Evolutionary conservation across 2,113 vertebrate genomes (phyloP).

Genomic region (Eublepharis macularius): DNA sequence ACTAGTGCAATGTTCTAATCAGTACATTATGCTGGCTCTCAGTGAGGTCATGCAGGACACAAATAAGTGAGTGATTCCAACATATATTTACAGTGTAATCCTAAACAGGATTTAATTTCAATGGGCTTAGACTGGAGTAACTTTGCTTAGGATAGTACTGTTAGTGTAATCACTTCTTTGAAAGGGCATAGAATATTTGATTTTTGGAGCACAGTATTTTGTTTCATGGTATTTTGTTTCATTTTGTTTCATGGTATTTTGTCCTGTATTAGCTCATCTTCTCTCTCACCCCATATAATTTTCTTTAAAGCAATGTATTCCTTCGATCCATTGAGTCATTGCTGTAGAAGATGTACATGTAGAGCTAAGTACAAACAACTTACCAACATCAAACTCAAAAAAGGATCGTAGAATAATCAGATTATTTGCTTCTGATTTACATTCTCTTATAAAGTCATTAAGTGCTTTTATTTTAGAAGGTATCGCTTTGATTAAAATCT

Average conservation of each 20-base stretch:
- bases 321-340: slow-evolving; percentile 44
- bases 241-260: slow-evolving; percentile 58
- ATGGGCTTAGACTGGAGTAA: no score
- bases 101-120: no score
- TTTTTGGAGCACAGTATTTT: slow-evolving; percentile 31
- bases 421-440: slow-evolving; percentile 47
- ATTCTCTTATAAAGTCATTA: slow-evolving; percentile 41
- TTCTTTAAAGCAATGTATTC: slow-evolving; percentile 48
- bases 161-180: neutral
- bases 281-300: slow-evolving; percentile 7
- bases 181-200: neutral
- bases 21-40: neutral
- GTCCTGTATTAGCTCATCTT: slow-evolving; percentile 29
- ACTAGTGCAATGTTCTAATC: no score
- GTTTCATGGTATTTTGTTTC: slow-evolving; percentile 59
- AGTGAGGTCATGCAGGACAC: neutral
- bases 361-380: slow-evolving; percentile 48
- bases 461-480: slow-evolving; percentile 12
- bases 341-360: slow-evolving; percentile 24
- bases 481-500: slow-evolving; percentile 21
- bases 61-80: neutral
- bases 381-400: slow-evolving; percentile 51
- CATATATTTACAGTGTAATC: no score
- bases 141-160: no score
- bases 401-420: slow-evolving; percentile 31